Percentiles rank a stretch among this genome's conserved stretches.
phyloP scores from a whole-genome alignment of 2,113 vertebrate genomes.

The Podarcis raffonei region DNA sequence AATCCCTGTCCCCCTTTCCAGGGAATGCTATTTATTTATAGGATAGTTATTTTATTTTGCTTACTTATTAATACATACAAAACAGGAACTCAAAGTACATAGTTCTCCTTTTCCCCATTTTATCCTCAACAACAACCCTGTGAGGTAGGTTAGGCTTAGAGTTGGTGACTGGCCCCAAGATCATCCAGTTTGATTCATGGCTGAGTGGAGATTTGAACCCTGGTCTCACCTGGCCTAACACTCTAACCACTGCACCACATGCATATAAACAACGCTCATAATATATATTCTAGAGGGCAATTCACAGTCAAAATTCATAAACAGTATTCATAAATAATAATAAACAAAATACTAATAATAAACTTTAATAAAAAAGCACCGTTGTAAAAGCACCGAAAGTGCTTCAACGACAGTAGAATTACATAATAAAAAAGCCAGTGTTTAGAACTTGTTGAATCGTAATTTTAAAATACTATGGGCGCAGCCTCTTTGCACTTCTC shows the following conservation, averaged over 20 bases:
- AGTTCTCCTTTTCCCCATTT: too few relatives aligned
- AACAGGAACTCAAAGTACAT: too few relatives aligned
- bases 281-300: not conserved
- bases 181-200: too few relatives aligned
- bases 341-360: not conserved
- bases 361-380: not conserved
- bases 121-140: too few relatives aligned
- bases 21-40: not conserved
- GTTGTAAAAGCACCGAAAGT: not conserved
- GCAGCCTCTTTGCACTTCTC: too few relatives aligned
- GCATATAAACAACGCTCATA: not conserved
- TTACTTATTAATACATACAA: too few relatives aligned
- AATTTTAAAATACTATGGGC: not conserved
- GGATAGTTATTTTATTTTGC: too few relatives aligned
- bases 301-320: not conserved
- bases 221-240: too few relatives aligned
- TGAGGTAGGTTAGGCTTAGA: too few relatives aligned
- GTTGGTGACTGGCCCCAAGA: too few relatives aligned
- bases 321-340: not conserved
- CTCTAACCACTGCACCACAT: too few relatives aligned
- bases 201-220: too few relatives aligned
- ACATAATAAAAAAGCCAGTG: not conserved
- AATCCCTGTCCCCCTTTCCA: not conserved
- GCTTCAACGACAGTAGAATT: not conserved
- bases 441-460: not conserved